These are phyloP conservation scores for Diplodus sargus DNA, from an alignment of 2,797 vertebrate genomes.

Conservation along the genomic window DNA sequence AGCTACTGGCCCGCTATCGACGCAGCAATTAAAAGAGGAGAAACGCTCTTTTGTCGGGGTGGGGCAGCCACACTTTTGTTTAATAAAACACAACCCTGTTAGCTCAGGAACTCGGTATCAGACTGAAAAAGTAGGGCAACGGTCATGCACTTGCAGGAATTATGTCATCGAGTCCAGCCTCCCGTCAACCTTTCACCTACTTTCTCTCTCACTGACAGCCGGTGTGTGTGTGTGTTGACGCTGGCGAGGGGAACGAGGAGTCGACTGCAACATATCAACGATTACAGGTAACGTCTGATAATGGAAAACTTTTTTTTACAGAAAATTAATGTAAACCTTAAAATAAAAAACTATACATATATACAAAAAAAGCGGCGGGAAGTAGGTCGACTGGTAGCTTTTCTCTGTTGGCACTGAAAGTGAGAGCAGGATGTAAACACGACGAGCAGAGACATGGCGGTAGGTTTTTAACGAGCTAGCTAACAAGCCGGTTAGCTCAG, in stretches of 20 bases:
- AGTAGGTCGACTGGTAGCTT: neutral
- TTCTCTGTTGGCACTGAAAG: neutral
- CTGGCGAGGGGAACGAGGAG: neutral
- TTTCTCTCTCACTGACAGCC: conserved; percentile 44
- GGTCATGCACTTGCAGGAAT: conserved; percentile 14
- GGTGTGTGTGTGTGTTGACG: conserved; percentile 35
- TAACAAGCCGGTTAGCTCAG: conserved; percentile 12
- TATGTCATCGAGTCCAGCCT: conserved; percentile 26
- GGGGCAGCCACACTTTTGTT: neutral
- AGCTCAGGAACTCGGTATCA: neutral
- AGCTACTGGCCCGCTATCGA: neutral
- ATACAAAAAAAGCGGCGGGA: neutral
- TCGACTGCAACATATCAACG: neutral
- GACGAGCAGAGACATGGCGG: neutral
- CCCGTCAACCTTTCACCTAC: conserved; percentile 71
- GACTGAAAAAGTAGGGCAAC: conserved; percentile 26
- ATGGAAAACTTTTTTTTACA: neutral
- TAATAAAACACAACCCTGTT: neutral
- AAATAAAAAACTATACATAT: too few species aligned
- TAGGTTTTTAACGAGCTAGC: conserved; percentile 10
- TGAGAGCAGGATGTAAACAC: neutral
- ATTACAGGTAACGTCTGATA: conserved; percentile 35
- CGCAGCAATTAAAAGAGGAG: too few species aligned
- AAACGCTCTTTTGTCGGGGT: neutral
- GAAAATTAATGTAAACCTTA: neutral